Evolutionary conservation across 2,113 vertebrate species (phyloP).

Genomic region (Oryzias javanicus): DNA sequence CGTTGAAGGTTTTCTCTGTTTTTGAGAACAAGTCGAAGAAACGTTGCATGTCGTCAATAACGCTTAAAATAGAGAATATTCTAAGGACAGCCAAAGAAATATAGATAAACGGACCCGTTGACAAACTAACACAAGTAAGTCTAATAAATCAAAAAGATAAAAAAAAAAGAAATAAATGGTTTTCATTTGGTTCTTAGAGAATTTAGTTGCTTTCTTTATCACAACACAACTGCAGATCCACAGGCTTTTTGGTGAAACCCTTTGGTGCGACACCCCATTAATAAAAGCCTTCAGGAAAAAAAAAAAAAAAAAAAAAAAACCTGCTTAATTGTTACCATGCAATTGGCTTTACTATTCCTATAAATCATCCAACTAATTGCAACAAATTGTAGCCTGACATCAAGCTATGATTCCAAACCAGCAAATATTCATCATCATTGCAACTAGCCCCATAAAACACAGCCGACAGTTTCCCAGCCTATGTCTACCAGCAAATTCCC

Average conservation of each 20-base stretch:
- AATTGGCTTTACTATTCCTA: slow-evolving; percentile 71
- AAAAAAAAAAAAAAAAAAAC: slow-evolving; percentile 55
- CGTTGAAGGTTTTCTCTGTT: slow-evolving; percentile 31
- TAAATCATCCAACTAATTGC: slow-evolving; percentile 81
- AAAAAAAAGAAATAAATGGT: neutral
- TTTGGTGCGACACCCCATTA: slow-evolving; percentile 74
- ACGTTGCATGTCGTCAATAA: no score
- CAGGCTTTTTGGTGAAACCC: slow-evolving; percentile 61
- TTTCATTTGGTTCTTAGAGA: slow-evolving; percentile 6
- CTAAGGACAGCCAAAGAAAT: neutral
- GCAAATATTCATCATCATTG: slow-evolving; percentile 82
- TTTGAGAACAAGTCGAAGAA: neutral
- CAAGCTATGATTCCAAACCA: slow-evolving; percentile 81
- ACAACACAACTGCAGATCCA: slow-evolving; percentile 60
- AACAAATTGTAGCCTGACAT: slow-evolving; percentile 81
- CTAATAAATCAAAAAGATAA: slow-evolving; percentile 4
- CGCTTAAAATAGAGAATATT: no score
- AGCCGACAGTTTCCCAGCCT: slow-evolving; percentile 67
- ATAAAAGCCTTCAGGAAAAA: slow-evolving; percentile 65
- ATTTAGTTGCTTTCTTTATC: slow-evolving; percentile 11
- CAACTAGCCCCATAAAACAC: slow-evolving; percentile 76
- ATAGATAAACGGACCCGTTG: neutral
- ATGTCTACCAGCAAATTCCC: slow-evolving; percentile 63
- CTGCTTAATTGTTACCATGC: slow-evolving; percentile 79
- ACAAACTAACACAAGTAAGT: neutral